Percentiles rank a stretch among this genome's conserved stretches.
These are phyloP conservation scores for Orthosia cruda DNA, from an alignment of 2,888 invertebrate species.

Conservation along the genomic window DNA sequence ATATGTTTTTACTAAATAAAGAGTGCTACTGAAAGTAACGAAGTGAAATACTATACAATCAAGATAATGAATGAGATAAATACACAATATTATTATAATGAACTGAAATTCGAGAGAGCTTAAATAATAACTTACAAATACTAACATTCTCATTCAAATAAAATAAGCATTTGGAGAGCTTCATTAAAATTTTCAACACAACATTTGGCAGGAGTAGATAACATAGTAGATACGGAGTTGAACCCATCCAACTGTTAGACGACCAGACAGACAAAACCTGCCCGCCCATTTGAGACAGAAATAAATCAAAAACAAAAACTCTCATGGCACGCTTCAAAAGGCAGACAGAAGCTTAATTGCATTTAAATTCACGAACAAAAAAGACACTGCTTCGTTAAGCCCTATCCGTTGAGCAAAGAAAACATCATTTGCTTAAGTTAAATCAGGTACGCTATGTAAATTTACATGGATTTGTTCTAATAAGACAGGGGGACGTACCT, in stretches of 20 bases:
- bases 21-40: slow-evolving; percentile 4
- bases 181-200: slow-evolving; percentile 34
- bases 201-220: slow-evolving; percentile 18
- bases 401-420: slow-evolving; percentile 85
- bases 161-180: slow-evolving; percentile 11
- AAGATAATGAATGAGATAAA: slow-evolving; percentile 4
- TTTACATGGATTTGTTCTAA: slow-evolving; percentile 78
- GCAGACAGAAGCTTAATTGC: slow-evolving; percentile 85
- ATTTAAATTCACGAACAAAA: slow-evolving; percentile 89
- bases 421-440: slow-evolving; percentile 88
- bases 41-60: slow-evolving; percentile 6
- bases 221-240: slow-evolving; percentile 2
- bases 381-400: slow-evolving; percentile 89
- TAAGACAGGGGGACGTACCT: slow-evolving; percentile 85
- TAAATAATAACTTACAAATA: background rate
- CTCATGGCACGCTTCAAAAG: slow-evolving; percentile 78
- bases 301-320: slow-evolving; percentile 68
- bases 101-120: slow-evolving; percentile 8
- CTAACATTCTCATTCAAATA: slow-evolving; percentile 25
- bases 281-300: slow-evolving; percentile 43
- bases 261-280: slow-evolving; percentile 52
- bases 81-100: slow-evolving; percentile 16
- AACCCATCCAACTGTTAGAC: slow-evolving; percentile 37
- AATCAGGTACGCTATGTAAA: slow-evolving; percentile 85
- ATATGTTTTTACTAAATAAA: background rate